Evolutionary conservation across 2,888 invertebrate genomes (phyloP).

Genomic region (Amphipyra tragopoginis): DNA sequence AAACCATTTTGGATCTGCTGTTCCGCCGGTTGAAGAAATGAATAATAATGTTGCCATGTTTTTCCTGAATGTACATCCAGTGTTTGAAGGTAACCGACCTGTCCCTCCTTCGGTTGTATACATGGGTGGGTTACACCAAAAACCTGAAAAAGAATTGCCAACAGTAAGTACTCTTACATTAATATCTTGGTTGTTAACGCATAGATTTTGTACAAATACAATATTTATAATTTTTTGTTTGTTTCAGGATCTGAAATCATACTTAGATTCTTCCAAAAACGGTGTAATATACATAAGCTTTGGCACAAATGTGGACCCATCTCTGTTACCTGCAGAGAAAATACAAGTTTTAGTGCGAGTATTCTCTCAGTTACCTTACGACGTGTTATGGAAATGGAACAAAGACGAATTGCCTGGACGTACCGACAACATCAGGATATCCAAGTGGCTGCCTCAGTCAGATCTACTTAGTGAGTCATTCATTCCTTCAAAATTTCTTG

Average conservation of each 20-base stretch:
- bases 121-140: not conserved
- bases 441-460: constrained; percentile 66
- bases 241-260: constrained; percentile 66
- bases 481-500: not conserved
- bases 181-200: not conserved
- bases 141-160: not conserved
- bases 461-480: constrained; percentile 28
- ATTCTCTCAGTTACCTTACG: constrained; percentile 76
- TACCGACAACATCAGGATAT: constrained; percentile 75
- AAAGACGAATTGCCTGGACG: constrained; percentile 39
- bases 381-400: constrained; percentile 75
- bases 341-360: constrained; percentile 68
- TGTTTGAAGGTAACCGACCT: not conserved
- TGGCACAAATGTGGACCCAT: constrained; percentile 76
- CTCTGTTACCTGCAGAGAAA: constrained; percentile 67
- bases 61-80: not conserved
- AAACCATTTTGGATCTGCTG: constrained; percentile 31
- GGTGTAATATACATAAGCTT: constrained; percentile 84
- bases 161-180: not conserved
- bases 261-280: constrained; percentile 73
- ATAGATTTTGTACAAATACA: not conserved
- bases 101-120: not conserved
- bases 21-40: constrained; percentile 29
- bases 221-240: too few species aligned
- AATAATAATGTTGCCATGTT: not conserved